phyloP scores from a whole-genome alignment of 2,888 invertebrate genomes.

The Pandemis cinnamomeana region DNA sequence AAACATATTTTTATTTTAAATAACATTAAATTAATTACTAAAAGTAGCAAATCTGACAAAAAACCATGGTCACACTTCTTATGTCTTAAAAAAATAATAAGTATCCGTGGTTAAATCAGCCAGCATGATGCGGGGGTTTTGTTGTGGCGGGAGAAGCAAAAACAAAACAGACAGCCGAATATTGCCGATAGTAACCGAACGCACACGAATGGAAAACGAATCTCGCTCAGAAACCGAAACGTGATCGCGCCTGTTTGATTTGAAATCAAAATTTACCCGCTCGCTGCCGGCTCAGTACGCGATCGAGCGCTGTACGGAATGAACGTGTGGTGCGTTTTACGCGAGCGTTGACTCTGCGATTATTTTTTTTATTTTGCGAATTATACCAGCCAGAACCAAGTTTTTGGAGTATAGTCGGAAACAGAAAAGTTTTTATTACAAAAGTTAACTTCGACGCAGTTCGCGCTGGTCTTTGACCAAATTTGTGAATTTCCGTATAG shows the following conservation, averaged over 20 bases:
- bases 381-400: constrained; percentile 76
- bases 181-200: constrained; percentile 62
- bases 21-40: no score
- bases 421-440: constrained; percentile 68
- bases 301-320: constrained; percentile 85
- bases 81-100: constrained; percentile 1
- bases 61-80: no score
- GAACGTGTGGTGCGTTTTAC: constrained; percentile 85
- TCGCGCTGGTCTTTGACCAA: constrained; percentile 82
- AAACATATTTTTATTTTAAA: no score
- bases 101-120: constrained; percentile 16
- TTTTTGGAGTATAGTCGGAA: constrained; percentile 80
- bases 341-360: constrained; percentile 83
- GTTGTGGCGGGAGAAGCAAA: constrained; percentile 54
- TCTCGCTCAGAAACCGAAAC: constrained; percentile 80
- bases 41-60: no score
- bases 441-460: constrained; percentile 73
- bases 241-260: constrained; percentile 79
- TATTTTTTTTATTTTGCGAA: constrained; percentile 76
- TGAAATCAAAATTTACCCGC: constrained; percentile 77
- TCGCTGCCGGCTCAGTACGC: constrained; percentile 75
- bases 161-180: constrained; percentile 69
- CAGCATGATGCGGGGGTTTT: constrained; percentile 48
- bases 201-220: constrained; percentile 71
- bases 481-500: constrained; percentile 82